Percentiles rank a stretch among this genome's conserved stretches.
Evolutionary conservation across 2,888 invertebrate species (phyloP).

Genomic region (Ethmia dodecea): DNA sequence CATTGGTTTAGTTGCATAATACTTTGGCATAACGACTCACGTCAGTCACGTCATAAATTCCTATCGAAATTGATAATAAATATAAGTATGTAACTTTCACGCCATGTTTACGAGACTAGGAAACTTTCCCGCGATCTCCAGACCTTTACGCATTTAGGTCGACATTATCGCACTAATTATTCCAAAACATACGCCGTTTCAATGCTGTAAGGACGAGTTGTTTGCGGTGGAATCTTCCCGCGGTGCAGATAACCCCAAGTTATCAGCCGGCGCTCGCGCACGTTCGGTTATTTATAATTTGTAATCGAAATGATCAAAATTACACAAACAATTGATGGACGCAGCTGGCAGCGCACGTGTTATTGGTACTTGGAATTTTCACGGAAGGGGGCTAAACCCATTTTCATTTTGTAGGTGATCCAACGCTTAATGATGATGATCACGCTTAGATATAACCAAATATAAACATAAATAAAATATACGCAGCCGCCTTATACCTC

Average conservation of each 20-base stretch:
- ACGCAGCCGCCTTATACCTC: no score
- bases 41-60: no score
- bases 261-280: constrained; percentile 49
- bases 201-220: constrained; percentile 31
- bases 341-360: constrained; percentile 33
- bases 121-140: constrained; percentile 14
- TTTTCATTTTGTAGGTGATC: no score
- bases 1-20: no score
- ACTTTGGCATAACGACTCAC: no score
- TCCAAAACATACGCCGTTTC: constrained; percentile 16
- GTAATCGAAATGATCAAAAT: no score
- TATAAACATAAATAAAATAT: no score
- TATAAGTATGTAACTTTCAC: constrained; percentile 12
- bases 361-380: no score
- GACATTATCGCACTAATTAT: constrained; percentile 3
- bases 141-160: constrained; percentile 12
- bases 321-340: constrained; percentile 24
- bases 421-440: no score
- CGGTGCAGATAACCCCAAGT: constrained; percentile 52
- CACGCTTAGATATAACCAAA: no score
- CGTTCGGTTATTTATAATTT: constrained; percentile 49
- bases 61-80: no score
- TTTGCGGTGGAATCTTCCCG: constrained; percentile 74
- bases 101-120: constrained; percentile 10
- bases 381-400: no score